Evolutionary conservation across 2,888 invertebrate genomes (phyloP).

Genomic region (Sphaeridia pumilis): DNA sequence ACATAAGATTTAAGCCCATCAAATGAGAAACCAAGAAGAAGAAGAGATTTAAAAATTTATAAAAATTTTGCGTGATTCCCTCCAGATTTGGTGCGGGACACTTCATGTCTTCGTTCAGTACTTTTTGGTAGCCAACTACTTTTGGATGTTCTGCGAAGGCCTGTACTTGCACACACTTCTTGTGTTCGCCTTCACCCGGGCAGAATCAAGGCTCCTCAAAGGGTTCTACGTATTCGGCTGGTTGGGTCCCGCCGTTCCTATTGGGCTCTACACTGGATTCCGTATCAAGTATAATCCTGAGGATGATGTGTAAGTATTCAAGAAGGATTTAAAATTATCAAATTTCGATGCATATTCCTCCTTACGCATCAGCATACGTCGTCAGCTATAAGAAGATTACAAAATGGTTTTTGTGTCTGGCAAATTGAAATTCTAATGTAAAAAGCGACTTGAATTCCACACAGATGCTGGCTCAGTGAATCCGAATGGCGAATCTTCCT

Average conservation of each 20-base stretch:
- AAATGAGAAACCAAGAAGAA: too few species aligned
- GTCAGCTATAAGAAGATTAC: background rate
- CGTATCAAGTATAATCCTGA: slow-evolving; percentile 40
- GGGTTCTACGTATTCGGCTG: slow-evolving; percentile 62
- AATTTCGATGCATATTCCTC: too few species aligned
- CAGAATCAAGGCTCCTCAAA: slow-evolving; percentile 69
- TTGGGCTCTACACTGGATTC: slow-evolving; percentile 47
- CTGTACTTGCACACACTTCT: slow-evolving; percentile 86
- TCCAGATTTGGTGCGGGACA: slow-evolving; percentile 63
- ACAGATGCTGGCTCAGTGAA: slow-evolving; percentile 65
- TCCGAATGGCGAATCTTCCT: slow-evolving; percentile 61
- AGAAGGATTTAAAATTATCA: background rate
- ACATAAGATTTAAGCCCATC: too few species aligned
- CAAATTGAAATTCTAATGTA: background rate
- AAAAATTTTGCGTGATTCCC: too few species aligned
- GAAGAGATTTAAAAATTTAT: too few species aligned
- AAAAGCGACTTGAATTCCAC: slow-evolving; percentile 1
- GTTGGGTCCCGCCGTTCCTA: slow-evolving; percentile 60
- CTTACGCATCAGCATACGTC: too few species aligned
- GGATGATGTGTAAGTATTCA: slow-evolving; percentile 44
- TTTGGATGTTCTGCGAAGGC: slow-evolving; percentile 95
- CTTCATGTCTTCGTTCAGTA: slow-evolving; percentile 75
- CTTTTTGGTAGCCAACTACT: slow-evolving; percentile 81
- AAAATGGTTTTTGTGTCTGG: too few species aligned
- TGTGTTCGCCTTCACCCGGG: slow-evolving; percentile 79